Evolutionary conservation across 2,888 invertebrate genomes (phyloP).

Genomic region (Melangyna quadrimaculata): DNA sequence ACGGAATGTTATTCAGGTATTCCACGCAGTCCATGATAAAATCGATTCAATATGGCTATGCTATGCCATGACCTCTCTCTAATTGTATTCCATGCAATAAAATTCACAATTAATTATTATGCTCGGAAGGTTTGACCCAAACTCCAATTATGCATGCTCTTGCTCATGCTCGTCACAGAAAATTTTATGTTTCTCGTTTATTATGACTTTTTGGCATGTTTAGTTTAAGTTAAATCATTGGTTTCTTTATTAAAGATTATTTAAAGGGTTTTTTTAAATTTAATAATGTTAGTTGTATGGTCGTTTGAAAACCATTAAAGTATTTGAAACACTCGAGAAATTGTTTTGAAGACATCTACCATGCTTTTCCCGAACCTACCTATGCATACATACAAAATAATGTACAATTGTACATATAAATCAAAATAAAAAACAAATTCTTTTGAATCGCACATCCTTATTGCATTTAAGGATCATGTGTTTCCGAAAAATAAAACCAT

Average conservation of each 20-base stretch:
- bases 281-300: too few relatives aligned
- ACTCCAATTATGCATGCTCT: not conserved
- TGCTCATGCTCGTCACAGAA: not conserved
- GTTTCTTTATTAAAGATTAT: not conserved
- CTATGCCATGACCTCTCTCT: too few relatives aligned
- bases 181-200: not conserved
- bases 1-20: constrained; percentile 5
- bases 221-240: not conserved
- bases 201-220: not conserved
- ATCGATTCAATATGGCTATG: constrained; percentile 18
- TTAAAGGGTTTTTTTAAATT: not conserved
- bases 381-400: too few relatives aligned
- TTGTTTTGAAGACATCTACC: too few relatives aligned
- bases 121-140: constrained; percentile 14
- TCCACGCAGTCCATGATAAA: not conserved
- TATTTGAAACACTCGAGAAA: too few relatives aligned
- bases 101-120: constrained; percentile 42
- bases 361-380: too few relatives aligned
- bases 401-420: too few relatives aligned
- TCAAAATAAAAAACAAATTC: too few relatives aligned
- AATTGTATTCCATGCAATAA: constrained; percentile 20
- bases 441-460: too few relatives aligned
- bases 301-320: too few relatives aligned
- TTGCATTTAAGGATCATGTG: too few relatives aligned
- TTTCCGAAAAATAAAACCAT: too few relatives aligned